Conservation (phyloP, 2,797 vertebrate genomes). For the Enteromius trimaculatus region DNA sequence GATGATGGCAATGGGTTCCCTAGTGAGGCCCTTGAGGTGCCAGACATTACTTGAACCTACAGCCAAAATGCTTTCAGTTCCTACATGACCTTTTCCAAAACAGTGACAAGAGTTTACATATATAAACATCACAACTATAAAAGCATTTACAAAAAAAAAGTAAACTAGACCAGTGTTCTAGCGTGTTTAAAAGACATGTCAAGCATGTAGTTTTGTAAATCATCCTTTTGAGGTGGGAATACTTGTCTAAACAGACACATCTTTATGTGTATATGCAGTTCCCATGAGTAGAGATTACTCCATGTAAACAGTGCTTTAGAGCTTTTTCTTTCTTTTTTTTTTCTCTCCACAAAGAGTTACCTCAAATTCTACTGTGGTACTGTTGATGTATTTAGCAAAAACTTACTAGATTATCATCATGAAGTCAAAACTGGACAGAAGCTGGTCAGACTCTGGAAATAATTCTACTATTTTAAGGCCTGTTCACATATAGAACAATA, state of each 20-base stretch:
- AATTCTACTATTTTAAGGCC: neutral
- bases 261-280: no score
- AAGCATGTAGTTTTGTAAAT: neutral
- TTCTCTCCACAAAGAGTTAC: neutral
- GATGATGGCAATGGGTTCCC: constrained; percentile 52
- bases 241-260: neutral
- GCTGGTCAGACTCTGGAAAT: neutral
- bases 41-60: constrained; percentile 3
- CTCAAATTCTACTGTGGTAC: neutral
- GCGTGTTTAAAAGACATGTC: neutral
- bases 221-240: neutral
- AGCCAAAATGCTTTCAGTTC: constrained; percentile 40
- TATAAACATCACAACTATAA: neutral
- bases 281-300: neutral
- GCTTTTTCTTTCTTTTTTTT: neutral
- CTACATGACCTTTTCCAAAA: constrained; percentile 38
- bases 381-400: neutral
- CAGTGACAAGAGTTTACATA: neutral
- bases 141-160: neutral
- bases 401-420: neutral
- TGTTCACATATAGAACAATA: neutral
- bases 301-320: neutral
- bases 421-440: neutral
- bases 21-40: neutral
- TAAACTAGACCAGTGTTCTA: neutral